These are phyloP conservation scores for Sclerurus mexicanus DNA, from an alignment of 2,113 vertebrate genomes.

Conservation along the genomic window DNA sequence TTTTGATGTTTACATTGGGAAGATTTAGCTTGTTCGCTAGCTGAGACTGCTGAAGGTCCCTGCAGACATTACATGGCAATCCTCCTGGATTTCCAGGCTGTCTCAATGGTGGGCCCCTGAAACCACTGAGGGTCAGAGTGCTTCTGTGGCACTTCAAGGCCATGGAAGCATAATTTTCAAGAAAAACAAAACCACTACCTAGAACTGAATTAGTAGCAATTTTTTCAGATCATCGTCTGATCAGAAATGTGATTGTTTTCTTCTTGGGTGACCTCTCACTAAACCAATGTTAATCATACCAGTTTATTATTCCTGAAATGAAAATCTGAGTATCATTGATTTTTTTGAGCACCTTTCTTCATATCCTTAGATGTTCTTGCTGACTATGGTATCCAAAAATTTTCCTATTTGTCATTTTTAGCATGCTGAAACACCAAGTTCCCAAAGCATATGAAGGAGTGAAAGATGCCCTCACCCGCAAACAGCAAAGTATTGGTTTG, in stretches of 20 bases:
- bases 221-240: neutral
- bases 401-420: neutral
- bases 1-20: neutral
- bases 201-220: neutral
- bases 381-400: neutral
- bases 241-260: neutral
- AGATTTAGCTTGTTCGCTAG: neutral
- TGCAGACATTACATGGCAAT: neutral
- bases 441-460: neutral
- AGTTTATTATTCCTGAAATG: neutral
- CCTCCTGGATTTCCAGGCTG: neutral
- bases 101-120: neutral
- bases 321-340: neutral
- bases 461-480: neutral
- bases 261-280: neutral
- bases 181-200: neutral
- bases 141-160: neutral
- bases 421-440: neutral
- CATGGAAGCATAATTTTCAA: neutral
- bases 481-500: neutral
- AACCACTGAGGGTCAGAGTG: neutral
- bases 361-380: neutral
- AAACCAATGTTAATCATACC: neutral
- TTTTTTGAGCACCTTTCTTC: neutral
- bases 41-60: neutral